Evolutionary conservation across 2,113 vertebrate genomes (phyloP).

Genomic region (Papio anubis): DNA sequence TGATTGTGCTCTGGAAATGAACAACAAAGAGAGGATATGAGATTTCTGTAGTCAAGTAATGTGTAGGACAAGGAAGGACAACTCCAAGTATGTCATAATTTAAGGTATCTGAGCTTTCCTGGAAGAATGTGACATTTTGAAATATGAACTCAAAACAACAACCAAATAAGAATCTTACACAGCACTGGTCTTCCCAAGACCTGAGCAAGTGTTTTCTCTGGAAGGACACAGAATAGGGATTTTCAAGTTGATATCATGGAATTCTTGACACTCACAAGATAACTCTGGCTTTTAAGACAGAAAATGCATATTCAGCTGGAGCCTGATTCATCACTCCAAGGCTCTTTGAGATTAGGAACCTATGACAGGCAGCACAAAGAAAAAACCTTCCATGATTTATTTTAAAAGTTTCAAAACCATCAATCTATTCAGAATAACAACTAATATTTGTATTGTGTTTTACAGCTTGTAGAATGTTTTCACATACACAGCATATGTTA

Average conservation of each 20-base stretch:
- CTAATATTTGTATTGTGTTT: neutral
- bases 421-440: neutral
- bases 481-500: neutral
- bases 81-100: neutral
- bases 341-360: neutral
- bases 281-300: neutral
- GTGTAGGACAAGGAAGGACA: neutral
- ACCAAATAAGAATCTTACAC: neutral
- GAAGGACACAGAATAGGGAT: neutral
- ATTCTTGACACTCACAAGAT: neutral
- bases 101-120: neutral
- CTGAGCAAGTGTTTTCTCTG: neutral
- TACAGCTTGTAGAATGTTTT: neutral
- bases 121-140: neutral
- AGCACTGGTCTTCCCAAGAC: neutral
- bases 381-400: neutral
- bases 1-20: constrained; percentile 92
- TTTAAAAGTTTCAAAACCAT: constrained; percentile 17
- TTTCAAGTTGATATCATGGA: neutral
- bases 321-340: neutral
- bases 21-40: neutral
- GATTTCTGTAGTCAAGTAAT: neutral
- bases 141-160: neutral
- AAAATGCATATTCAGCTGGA: neutral
- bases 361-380: neutral